These are phyloP conservation scores for Anaspis maculata DNA, from an alignment of 2,888 invertebrate genomes.

Conservation along the genomic window DNA sequence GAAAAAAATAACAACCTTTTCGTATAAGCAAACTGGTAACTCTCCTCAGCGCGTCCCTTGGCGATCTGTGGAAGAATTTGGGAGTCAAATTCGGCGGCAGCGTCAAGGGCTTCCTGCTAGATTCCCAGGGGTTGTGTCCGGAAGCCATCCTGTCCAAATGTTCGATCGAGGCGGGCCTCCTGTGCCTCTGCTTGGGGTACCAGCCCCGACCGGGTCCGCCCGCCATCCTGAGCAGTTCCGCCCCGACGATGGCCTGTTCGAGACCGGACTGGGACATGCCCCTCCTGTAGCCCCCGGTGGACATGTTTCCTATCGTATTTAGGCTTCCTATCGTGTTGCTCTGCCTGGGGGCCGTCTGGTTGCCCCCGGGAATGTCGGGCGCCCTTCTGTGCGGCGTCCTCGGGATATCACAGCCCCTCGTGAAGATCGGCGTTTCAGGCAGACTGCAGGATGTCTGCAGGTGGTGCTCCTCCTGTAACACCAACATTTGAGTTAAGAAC, in stretches of 20 bases:
- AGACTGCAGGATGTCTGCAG: slow-evolving; percentile 79
- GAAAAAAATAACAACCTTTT: too few species aligned
- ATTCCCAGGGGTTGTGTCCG: slow-evolving; percentile 46
- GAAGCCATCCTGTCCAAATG: slow-evolving; percentile 68
- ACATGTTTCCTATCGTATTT: slow-evolving; percentile 46
- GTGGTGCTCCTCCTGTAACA: slow-evolving; percentile 53
- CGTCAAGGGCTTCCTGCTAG: slow-evolving; percentile 72
- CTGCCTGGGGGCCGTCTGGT: slow-evolving; percentile 54
- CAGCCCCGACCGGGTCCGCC: slow-evolving; percentile 80
- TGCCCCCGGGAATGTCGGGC: slow-evolving; percentile 48
- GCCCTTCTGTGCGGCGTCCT: slow-evolving; percentile 68
- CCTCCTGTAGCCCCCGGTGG: slow-evolving; percentile 28
- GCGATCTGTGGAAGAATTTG: slow-evolving; percentile 83
- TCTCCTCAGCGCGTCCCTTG: slow-evolving; percentile 75
- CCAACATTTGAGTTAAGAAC: too few species aligned
- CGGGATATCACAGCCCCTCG: slow-evolving; percentile 73
- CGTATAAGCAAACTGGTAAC: slow-evolving; percentile 80
- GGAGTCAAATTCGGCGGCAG: slow-evolving; percentile 82
- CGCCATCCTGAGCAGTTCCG: slow-evolving; percentile 69
- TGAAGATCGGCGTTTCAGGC: slow-evolving; percentile 84
- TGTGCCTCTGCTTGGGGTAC: slow-evolving; percentile 66
- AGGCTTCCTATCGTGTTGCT: slow-evolving; percentile 54
- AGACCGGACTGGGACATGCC: slow-evolving; percentile 32
- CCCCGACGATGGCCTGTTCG: slow-evolving; percentile 55
- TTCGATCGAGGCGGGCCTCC: slow-evolving; percentile 75